Percentiles rank a stretch among this genome's conserved stretches.
Evolutionary conservation across 2,888 invertebrate genomes (phyloP).

Genomic region (Molorchus minor): DNA sequence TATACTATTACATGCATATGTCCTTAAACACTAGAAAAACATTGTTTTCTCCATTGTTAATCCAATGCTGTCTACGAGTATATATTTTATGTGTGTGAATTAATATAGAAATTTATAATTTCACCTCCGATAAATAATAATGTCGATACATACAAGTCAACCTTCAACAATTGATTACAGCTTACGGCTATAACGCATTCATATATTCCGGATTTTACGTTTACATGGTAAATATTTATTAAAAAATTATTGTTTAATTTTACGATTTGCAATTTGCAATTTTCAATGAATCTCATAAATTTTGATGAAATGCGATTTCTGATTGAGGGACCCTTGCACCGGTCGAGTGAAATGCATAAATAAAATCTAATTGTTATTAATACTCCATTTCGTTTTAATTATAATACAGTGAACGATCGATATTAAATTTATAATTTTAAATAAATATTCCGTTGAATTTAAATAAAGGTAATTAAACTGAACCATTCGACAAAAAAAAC

Average conservation of each 20-base stretch:
- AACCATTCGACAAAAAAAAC: slow-evolving; percentile 21
- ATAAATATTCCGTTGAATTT: slow-evolving; percentile 20
- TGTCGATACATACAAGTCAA: too few relatives aligned
- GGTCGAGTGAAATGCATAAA: slow-evolving; percentile 27
- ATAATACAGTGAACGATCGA: slow-evolving; percentile 7
- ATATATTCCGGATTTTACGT: too few relatives aligned
- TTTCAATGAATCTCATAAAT: slow-evolving; percentile 13
- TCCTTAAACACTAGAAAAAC: too few relatives aligned
- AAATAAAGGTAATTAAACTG: slow-evolving; percentile 24
- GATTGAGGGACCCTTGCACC: slow-evolving; percentile 12
- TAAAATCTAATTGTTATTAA: slow-evolving; percentile 27
- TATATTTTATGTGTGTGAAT: too few relatives aligned
- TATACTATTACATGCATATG: too few relatives aligned
- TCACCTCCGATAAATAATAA: too few relatives aligned
- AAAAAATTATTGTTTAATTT: slow-evolving; percentile 1
- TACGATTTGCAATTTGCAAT: not conserved
- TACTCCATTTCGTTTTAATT: slow-evolving; percentile 29
- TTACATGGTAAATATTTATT: slow-evolving; percentile 13
- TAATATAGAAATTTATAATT: not conserved
- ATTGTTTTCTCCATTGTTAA: too few relatives aligned
- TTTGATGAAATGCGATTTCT: slow-evolving; percentile 16
- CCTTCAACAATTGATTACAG: too few relatives aligned
- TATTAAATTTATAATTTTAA: slow-evolving; percentile 24
- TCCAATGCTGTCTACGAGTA: too few relatives aligned
- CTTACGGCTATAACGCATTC: too few relatives aligned